Conservation (phyloP, 2,113 vertebrate species). For the Gobiocypris rarus region DNA sequence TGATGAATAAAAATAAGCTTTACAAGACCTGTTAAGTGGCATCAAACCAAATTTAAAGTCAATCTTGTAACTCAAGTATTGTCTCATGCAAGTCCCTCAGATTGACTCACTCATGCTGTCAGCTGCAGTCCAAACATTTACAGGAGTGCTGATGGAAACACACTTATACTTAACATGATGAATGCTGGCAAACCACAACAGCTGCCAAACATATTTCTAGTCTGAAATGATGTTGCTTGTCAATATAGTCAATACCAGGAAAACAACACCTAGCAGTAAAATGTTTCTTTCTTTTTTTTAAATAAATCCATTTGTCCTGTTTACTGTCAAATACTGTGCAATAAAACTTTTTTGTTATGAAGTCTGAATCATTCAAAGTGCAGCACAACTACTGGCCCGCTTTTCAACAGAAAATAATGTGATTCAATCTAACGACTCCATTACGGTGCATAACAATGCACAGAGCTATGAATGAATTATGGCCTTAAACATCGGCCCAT, state of each 20-base stretch:
- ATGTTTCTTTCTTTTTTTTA: background rate
- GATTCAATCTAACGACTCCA: constrained; percentile 38
- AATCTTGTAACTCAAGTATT: background rate
- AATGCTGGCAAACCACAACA: background rate
- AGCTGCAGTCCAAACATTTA: constrained; percentile 3
- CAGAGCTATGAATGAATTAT: constrained; percentile 4
- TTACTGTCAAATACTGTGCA: background rate
- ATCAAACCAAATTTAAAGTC: background rate
- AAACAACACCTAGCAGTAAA: background rate
- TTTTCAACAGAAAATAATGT: constrained; percentile 18
- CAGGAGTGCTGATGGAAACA: background rate
- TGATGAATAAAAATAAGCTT: background rate
- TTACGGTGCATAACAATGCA: constrained; percentile 9
- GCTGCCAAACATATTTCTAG: constrained; percentile 2
- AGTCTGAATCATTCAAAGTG: background rate
- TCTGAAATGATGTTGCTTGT: background rate
- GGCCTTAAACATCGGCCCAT: background rate
- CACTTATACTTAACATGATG: background rate
- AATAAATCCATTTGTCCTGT: background rate
- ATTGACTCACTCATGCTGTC: background rate
- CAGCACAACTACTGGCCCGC: background rate
- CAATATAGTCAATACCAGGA: background rate
- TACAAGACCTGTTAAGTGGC: background rate
- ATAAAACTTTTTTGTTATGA: background rate
- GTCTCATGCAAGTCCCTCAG: background rate